Evolutionary conservation across 2,113 vertebrate genomes (phyloP), one percentile per base, ranked within the genome.

Genomic region (Jaculus jaculus): DNA sequence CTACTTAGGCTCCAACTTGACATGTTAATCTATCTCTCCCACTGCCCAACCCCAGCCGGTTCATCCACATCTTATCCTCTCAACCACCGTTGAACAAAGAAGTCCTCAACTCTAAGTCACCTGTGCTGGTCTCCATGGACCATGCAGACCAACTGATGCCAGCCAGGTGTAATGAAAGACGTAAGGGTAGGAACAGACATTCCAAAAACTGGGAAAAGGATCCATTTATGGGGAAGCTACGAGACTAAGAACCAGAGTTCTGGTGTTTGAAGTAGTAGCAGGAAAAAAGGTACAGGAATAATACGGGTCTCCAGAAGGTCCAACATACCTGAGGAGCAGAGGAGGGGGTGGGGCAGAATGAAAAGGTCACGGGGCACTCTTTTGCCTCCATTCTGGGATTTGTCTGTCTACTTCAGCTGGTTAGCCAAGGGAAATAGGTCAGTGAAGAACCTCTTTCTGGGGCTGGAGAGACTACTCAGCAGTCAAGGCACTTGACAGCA

Each of bases 301-400:
- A 16, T 32, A 39, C 61, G 37, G 13, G 7, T 24, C 42, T 82
- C 30, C 61, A 66, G 18, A 87, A 84, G 18, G 30, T 23, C 54
- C 63, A 34, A 16, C 21, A 69, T 21, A 39, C 30, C 12, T 87
- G 23, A 13, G 74, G 17, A 66, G 60, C 80, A 63, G 18, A 65
- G 24, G 28, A 60, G 1, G 3, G 5, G 58, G 15, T 24, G 12
- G 69, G 2, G 2, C 3, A 58, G 18, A 2, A 1, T 0, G 17
- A 30, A 54, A 74, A 13, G 37, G 12, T 30, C 54, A 71, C 3
- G 0, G 4, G 32, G 26, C 1, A 2, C 4, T 63, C 21, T 20
- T 61, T 17, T 18, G 17, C 24, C 8, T 72, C 51, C 0, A 18
- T n/a, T 30, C 26, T 23, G 28, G 26, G 15, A 9, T 69, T 71